phyloP scores from a whole-genome alignment of 1,140 invertebrate species.

The Diabrotica virgifera region DNA sequence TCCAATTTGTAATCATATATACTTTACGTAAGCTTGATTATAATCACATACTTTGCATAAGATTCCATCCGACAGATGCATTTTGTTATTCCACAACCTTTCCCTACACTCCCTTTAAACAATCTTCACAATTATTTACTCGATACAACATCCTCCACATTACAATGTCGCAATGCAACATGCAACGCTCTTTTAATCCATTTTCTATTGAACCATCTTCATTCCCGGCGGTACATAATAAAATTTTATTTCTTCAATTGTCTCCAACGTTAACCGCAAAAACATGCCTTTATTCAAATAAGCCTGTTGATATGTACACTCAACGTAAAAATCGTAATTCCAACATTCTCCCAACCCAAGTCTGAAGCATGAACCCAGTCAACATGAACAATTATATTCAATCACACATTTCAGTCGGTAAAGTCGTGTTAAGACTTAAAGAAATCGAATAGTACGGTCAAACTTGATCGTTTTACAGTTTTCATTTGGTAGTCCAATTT shows the following conservation, averaged over 20 bases:
- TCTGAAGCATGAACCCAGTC: not conserved
- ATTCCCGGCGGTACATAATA: not conserved
- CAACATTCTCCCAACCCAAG: not conserved
- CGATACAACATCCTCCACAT: too few species aligned
- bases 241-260: constrained; percentile 1
- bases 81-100: too few species aligned
- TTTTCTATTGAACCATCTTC: not conserved
- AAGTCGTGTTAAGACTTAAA: not conserved
- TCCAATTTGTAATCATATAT: too few species aligned
- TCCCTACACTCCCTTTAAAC: too few species aligned
- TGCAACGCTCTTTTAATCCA: not conserved
- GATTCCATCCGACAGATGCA: too few species aligned
- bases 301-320: not conserved
- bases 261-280: not conserved
- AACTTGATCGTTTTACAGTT: too few species aligned
- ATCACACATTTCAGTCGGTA: not conserved
- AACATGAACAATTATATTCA: not conserved
- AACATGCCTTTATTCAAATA: constrained; percentile 1
- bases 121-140: too few species aligned
- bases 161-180: too few species aligned
- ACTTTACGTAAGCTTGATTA: too few species aligned
- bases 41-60: too few species aligned
- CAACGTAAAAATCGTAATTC: not conserved
- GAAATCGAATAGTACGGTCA: not conserved
- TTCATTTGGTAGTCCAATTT: too few species aligned